Base-by-base conservation (phyloP, 2,113 vertebrate species). In the Oncorhynchus clarkii region DNA sequence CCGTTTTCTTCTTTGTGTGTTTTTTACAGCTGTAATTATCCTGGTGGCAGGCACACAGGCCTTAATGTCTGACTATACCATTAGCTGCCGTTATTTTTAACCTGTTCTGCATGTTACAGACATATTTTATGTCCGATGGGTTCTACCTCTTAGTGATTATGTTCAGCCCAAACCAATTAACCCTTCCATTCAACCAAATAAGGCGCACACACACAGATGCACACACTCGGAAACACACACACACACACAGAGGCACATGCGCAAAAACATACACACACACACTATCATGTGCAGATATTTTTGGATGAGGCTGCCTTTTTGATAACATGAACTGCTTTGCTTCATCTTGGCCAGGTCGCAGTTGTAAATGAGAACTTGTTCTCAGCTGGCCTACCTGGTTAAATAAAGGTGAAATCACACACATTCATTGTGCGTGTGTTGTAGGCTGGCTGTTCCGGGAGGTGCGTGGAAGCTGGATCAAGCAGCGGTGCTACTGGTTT, bases 401-500 rank as follows among this genome's bases (percentile, higher is more conserved):
- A 34, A 34, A 34, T 7, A 34, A 34, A 34, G 34, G 34, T 7
- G 6, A 34, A 34, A 34, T 45, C 39, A 45, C 39, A 11, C 39
- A 11, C 39, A 11, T 45, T 45, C 9, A 34, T 34, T 34, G 39
- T 67, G 22, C 67, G 22, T 73, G 18, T 77, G 39, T 57, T 57
- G n/a, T 49, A 99, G 97, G 97, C 49, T 99, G 97, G 97, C 92
- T 99, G 83, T 92, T 96, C 80, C 89, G 95, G 3, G 97, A 98
- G 85, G 95, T 96, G 74, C 91, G 93, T 0, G 92, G 94, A 0
- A 92, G 93, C 49, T 99, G 98, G 97, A 92, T 97, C 69, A 94
- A 95, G 59, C 94, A 96, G 13, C 95, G 96, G 22, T 94, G 95
- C 29, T 96, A 96, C 88, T 99, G 98, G 98, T 99, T 99, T 0